Evolutionary conservation across 2,888 invertebrate species (phyloP).

Genomic region (Leucozona laternaria): DNA sequence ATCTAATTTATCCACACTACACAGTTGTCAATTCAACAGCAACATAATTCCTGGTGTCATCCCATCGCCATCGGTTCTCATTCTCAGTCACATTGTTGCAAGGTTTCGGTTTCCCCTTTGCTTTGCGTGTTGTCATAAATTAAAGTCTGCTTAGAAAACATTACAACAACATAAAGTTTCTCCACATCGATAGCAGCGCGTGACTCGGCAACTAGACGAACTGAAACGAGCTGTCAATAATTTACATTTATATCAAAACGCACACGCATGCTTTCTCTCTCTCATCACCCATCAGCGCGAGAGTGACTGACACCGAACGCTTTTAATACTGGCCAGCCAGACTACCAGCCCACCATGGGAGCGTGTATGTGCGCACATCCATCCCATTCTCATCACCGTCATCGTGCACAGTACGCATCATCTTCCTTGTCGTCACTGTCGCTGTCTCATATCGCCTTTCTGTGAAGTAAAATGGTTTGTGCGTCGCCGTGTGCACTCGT

Average conservation of each 20-base stretch:
- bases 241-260: slow-evolving; percentile 68
- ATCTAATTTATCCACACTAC: slow-evolving; percentile 76
- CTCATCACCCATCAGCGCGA: slow-evolving; percentile 33
- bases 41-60: slow-evolving; percentile 71
- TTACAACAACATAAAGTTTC: slow-evolving; percentile 24
- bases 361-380: slow-evolving; percentile 71
- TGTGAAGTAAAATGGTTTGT: slow-evolving; percentile 45
- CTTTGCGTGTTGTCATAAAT: slow-evolving; percentile 34
- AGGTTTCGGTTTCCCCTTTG: slow-evolving; percentile 9
- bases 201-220: slow-evolving; percentile 64
- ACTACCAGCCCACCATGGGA: slow-evolving; percentile 35
- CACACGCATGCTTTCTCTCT: slow-evolving; percentile 61
- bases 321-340: slow-evolving; percentile 59
- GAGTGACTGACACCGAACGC: slow-evolving; percentile 59
- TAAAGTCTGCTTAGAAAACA: slow-evolving; percentile 51
- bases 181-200: slow-evolving; percentile 59
- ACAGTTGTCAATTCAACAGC: slow-evolving; percentile 77
- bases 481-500: slow-evolving; percentile 69
- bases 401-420: slow-evolving; percentile 51
- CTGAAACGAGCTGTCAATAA: slow-evolving; percentile 50
- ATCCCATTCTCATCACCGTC: slow-evolving; percentile 66
- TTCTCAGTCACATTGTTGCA: slow-evolving; percentile 36
- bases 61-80: too few relatives aligned
- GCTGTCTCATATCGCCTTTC: slow-evolving; percentile 54
- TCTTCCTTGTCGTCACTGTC: slow-evolving; percentile 53